Percentiles rank a stretch among this genome's conserved stretches.
phyloP scores from a whole-genome alignment of 2,113 vertebrate genomes.

The Psammodynastes pulverulentus region DNA sequence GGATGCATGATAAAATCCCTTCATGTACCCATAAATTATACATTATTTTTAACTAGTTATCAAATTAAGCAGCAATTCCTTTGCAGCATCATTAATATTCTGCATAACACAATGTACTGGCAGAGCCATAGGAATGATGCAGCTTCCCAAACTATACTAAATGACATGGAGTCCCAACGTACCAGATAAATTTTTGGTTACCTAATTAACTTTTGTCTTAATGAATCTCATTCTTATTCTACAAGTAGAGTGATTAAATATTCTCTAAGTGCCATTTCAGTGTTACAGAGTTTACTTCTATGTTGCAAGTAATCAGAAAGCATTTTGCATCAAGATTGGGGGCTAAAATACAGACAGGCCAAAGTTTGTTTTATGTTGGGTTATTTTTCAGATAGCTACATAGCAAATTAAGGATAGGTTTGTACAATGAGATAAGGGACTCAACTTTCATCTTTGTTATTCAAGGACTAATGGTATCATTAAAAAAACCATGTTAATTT shows the following conservation, averaged over 20 bases:
- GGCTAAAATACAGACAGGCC: neutral
- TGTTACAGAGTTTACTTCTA: slow-evolving; percentile 48
- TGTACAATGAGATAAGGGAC: neutral
- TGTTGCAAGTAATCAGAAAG: slow-evolving; percentile 42
- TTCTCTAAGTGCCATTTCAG: slow-evolving; percentile 59
- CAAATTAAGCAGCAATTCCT: slow-evolving; percentile 80
- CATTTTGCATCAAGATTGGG: neutral
- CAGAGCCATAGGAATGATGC: slow-evolving; percentile 66
- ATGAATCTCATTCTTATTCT: slow-evolving; percentile 68
- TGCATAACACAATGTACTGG: slow-evolving; percentile 69
- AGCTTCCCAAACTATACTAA: slow-evolving; percentile 63
- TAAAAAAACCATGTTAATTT: neutral
- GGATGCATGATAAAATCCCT: slow-evolving; percentile 71
- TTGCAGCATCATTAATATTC: slow-evolving; percentile 77
- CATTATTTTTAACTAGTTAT: slow-evolving; percentile 79
- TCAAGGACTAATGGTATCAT: neutral
- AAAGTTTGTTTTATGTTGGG: neutral
- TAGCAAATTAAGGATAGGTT: neutral
- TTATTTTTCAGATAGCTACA: neutral
- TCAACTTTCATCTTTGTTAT: neutral
- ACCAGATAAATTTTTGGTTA: slow-evolving; percentile 67
- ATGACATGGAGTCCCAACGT: slow-evolving; percentile 63
- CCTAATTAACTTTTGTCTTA: slow-evolving; percentile 74
- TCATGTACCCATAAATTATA: slow-evolving; percentile 76
- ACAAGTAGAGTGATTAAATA: slow-evolving; percentile 52